Conservation (phyloP, 2,888 invertebrate genomes). For the Dryobotodes eremita region DNA sequence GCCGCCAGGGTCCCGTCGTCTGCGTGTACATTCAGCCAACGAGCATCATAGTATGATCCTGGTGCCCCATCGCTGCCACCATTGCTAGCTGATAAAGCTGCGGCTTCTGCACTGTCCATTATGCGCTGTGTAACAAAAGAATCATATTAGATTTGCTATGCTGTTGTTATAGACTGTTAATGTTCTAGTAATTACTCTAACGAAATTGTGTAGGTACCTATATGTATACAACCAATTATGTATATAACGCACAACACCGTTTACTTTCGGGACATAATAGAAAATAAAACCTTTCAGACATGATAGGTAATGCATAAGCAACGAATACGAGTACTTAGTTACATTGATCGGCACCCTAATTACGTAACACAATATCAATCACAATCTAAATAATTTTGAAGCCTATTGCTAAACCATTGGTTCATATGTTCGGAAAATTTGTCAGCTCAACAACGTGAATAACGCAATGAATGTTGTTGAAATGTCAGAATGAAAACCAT, state of each 20-base stretch:
- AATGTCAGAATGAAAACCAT: no score
- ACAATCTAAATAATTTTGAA: no score
- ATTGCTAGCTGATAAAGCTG: constrained; percentile 92
- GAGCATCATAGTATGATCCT: constrained; percentile 94
- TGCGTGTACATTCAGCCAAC: constrained; percentile 94
- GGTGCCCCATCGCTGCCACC: constrained; percentile 91
- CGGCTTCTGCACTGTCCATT: constrained; percentile 97
- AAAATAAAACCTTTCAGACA: background rate
- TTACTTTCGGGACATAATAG: background rate
- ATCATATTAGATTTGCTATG: background rate
- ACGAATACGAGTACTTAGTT: background rate
- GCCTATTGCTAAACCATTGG: no score
- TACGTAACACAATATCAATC: no score
- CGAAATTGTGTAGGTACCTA: background rate
- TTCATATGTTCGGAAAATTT: no score
- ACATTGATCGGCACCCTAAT: no score
- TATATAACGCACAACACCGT: background rate
- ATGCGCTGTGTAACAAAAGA: constrained; percentile 92
- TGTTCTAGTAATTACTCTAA: background rate
- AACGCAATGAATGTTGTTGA: no score
- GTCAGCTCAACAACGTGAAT: no score
- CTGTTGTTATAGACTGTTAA: background rate
- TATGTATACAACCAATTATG: background rate
- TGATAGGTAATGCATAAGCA: background rate
- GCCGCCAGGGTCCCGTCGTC: constrained; percentile 94